These are phyloP conservation scores for Proisotoma minuta DNA, from an alignment of 2,888 invertebrate species.

Conservation along the genomic window DNA sequence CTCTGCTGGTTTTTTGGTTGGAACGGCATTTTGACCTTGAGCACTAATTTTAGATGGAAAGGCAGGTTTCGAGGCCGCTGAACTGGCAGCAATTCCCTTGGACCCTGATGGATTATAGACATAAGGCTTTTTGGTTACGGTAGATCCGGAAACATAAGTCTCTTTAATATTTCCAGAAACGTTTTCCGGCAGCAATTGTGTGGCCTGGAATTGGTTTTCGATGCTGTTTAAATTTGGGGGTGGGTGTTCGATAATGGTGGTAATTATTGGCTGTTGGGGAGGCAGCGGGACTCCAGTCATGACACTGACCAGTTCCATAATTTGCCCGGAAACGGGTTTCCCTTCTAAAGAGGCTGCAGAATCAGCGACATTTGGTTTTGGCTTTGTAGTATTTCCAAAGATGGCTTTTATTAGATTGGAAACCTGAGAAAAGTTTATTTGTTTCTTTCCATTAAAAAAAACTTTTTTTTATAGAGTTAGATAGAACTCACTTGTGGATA, in stretches of 20 bases:
- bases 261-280: background rate
- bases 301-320: conserved; percentile 43
- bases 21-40: too few species aligned
- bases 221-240: too few species aligned
- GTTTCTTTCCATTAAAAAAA: background rate
- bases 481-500: conserved; percentile 26
- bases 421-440: conserved; percentile 27
- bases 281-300: too few species aligned
- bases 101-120: background rate
- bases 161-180: too few species aligned
- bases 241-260: background rate
- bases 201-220: too few species aligned
- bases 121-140: background rate
- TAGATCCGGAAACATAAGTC: background rate
- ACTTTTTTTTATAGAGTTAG: background rate
- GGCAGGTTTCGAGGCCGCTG: background rate
- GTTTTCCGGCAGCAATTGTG: background rate
- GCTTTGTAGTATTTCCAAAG: too few species aligned
- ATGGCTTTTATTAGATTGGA: conserved; percentile 44
- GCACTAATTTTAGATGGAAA: too few species aligned
- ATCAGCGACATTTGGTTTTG: too few species aligned
- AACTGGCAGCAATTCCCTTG: background rate
- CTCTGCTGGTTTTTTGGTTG: background rate
- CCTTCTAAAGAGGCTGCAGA: too few species aligned
- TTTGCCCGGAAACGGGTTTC: conserved; percentile 45